Evolutionary conservation across 2,797 vertebrate genomes (phyloP), one percentile per base, ranked within the genome.

Genomic region (Brachyrhaphis roseni): DNA sequence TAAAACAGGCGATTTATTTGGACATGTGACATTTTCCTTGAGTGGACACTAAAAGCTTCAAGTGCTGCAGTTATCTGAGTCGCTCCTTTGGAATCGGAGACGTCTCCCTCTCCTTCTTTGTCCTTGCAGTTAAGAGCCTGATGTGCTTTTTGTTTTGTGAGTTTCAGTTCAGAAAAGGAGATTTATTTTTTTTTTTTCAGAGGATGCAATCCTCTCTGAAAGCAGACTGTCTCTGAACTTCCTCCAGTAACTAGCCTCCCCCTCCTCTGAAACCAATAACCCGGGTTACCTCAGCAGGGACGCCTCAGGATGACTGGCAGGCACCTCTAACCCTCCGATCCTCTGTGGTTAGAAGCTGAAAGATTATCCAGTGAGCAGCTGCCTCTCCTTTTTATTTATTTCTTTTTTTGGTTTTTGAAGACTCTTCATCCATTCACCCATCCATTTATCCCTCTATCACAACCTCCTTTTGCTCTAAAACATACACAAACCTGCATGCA

Each of bases 291-390:
- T 84, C 85, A 88, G 88, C 7, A 59, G 85, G 84, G 87, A 86
- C 80, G 87, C 71, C 71, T 84, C 49, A 51, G 78, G 15, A 72
- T 90, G 91, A 92, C 68, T 90, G 93, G 89, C 92, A 88, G 91
- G 3, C 83, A 89, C 89, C 91, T 91, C 82, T 90, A 57, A 34
- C 84, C 90, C 84, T 75, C 79, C 15, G 71, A 26, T 84, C 86
- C 83, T 59, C 76, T 80, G 83, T 70, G 88, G 87, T 87, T 80
- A 74, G 76, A 90, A 84, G 82, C 81, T 70, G 82, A 83, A 86
- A 90, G 90, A 91, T 91, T 85, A 91, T 89, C 88, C 75, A 78
- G 77, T 77, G 34, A 78, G 73, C 47, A 8, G 72, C 73, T 23
- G 18, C 31, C 68, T 78, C 46, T 62, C 8, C 57, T 77, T 28